Conservation (phyloP, 1,140 invertebrate genomes). For the Popillia japonica region DNA sequence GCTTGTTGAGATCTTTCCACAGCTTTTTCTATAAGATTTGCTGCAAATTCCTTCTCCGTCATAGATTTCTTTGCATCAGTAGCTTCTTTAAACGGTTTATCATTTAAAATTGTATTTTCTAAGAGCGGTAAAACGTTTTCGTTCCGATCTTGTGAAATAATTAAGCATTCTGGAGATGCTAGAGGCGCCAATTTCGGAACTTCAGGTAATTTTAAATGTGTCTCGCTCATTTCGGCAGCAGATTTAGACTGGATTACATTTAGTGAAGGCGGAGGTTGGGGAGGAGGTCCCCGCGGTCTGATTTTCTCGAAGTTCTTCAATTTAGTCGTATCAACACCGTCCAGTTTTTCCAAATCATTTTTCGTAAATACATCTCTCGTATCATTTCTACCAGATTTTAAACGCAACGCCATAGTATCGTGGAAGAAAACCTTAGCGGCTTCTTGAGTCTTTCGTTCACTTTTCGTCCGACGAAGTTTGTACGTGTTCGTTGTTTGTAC, state of each 20-base stretch:
- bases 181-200: slow-evolving; percentile 7
- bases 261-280: slow-evolving; percentile 42
- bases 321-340: slow-evolving; percentile 60
- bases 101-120: neutral
- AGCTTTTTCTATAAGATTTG: neutral
- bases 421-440: slow-evolving; percentile 63
- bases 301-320: slow-evolving; percentile 51
- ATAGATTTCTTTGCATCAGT: neutral
- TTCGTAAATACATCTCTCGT: slow-evolving; percentile 59
- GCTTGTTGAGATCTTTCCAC: neutral
- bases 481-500: slow-evolving; percentile 32
- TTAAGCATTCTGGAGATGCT: neutral
- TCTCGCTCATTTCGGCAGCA: neutral
- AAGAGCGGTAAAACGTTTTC: neutral
- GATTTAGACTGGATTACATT: neutral
- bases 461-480: slow-evolving; percentile 64
- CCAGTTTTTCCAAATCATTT: slow-evolving; percentile 62
- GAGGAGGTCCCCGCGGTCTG: slow-evolving; percentile 60
- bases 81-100: neutral
- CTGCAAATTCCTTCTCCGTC: neutral
- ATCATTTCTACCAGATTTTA: slow-evolving; percentile 68
- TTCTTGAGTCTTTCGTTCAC: slow-evolving; percentile 60
- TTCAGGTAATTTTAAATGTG: neutral
- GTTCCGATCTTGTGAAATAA: neutral
- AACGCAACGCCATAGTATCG: slow-evolving; percentile 81